Base-by-base conservation (phyloP, 2,888 invertebrate species). In the Smittia sp. region DNA sequence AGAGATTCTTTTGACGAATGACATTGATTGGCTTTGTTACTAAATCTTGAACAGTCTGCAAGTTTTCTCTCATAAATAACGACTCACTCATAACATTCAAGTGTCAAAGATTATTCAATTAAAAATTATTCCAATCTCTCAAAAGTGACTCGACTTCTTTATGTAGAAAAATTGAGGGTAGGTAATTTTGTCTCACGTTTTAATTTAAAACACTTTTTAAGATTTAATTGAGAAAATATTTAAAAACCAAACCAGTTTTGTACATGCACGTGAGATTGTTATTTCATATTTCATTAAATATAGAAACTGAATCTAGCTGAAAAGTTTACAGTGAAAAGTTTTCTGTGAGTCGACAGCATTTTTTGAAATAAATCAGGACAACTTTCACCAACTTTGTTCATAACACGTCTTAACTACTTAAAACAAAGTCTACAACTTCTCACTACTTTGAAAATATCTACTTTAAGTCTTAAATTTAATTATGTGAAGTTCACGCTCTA, bases 101-200 rank as follows among this genome's bases (percentile, higher is more conserved):
- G n/a, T n/a, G n/a, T n/a, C n/a, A n/a, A n/a, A n/a, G n/a, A n/a
- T n/a, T n/a, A n/a, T n/a, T n/a, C n/a, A n/a, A n/a, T n/a, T n/a
- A n/a, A n/a, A n/a, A n/a, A n/a, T n/a, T n/a, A n/a, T n/a, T n/a
- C n/a, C n/a, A n/a, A n/a, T n/a, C n/a, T n/a, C n/a, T n/a, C n/a
- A n/a, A n/a, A n/a, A n/a, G n/a, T n/a, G n/a, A n/a, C n/a, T n/a
- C n/a, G n/a, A n/a, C n/a, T n/a, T n/a, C n/a, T n/a, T n/a, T n/a
- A n/a, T n/a, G n/a, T n/a, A n/a, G n/a, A n/a, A n/a, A n/a, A n/a
- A n/a, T n/a, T n/a, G n/a, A n/a, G n/a, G n/a, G n/a, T n/a, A 52
- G 15, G 41, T 39, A 24, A 18, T 68, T 68, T 46, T 68, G 39
- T 41, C n/a, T n/a, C n/a, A n/a, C n/a, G n/a, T n/a, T n/a, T n/a